Evolutionary conservation across 64 coral and sea anemone species (phyloP).

Genomic region (Porites lutea): DNA sequence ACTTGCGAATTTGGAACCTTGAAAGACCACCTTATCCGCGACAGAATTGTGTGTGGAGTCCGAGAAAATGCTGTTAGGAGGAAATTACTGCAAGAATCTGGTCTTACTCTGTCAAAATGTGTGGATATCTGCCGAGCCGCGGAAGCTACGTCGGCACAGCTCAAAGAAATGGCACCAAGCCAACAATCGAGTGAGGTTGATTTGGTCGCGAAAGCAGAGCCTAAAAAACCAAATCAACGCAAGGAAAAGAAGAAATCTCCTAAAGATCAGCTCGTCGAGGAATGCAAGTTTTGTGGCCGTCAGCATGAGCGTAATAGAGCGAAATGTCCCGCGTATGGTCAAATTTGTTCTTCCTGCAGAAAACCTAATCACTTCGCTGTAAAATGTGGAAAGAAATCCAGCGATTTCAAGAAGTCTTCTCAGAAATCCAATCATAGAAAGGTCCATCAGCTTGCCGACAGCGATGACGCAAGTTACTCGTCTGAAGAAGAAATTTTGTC

Average conservation of each 20-base stretch:
- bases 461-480: too few species aligned
- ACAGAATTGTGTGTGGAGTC: conserved; percentile 35
- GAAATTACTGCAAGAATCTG: conserved; percentile 8
- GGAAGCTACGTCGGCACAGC: conserved; percentile 1
- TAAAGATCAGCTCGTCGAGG: background rate
- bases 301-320: background rate
- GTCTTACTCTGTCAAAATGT: conserved; percentile 27
- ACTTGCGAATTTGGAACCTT: conserved; percentile 22
- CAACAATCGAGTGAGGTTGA: background rate
- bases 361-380: background rate
- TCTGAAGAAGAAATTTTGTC: too few species aligned
- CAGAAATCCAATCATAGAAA: too few species aligned
- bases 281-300: background rate
- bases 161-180: background rate
- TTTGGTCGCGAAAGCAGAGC: background rate
- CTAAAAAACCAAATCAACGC: background rate
- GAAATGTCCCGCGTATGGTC: background rate
- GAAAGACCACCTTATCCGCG: conserved; percentile 40
- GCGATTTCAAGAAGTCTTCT: too few species aligned
- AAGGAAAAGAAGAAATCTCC: background rate
- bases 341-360: background rate
- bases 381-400: background rate
- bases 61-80: background rate
- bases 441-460: too few species aligned
- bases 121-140: conserved; percentile 24